Evolutionary conservation across 2,797 vertebrate genomes (phyloP).

Genomic region (Phaenicophaeus curvirostris): DNA sequence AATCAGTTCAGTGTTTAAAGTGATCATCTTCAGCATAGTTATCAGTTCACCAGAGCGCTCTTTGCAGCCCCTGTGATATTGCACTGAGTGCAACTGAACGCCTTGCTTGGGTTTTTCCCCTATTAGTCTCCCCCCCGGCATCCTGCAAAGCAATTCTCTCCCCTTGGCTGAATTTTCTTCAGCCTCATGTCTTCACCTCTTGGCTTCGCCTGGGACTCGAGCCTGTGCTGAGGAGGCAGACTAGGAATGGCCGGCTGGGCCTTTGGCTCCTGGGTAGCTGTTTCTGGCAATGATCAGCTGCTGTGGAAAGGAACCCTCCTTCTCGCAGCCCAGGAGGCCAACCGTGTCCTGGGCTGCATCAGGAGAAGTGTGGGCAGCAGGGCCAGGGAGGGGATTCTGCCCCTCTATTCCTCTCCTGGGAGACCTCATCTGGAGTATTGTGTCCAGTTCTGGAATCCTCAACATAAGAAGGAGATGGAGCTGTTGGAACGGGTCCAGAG

Average conservation of each 20-base stretch:
- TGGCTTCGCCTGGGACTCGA: background rate
- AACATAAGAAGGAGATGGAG: no score
- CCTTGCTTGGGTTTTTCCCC: background rate
- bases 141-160: background rate
- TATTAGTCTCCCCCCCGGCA: background rate
- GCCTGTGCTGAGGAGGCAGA: background rate
- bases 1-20: background rate
- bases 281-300: background rate
- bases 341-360: no score
- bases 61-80: background rate
- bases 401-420: no score
- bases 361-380: no score
- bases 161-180: background rate
- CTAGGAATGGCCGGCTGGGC: background rate
- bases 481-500: no score
- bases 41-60: fast-evolving
- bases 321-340: no score
- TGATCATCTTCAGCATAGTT: fast-evolving
- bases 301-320: background rate
- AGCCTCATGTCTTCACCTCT: background rate
- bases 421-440: no score
- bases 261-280: no score
- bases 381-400: no score
- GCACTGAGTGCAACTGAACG: background rate
- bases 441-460: no score